A percentile compares a stretch with the other conserved stretches of the same genome.
Conservation (phyloP, 1,140 invertebrate species). For the Armadillidium nasatum region DNA sequence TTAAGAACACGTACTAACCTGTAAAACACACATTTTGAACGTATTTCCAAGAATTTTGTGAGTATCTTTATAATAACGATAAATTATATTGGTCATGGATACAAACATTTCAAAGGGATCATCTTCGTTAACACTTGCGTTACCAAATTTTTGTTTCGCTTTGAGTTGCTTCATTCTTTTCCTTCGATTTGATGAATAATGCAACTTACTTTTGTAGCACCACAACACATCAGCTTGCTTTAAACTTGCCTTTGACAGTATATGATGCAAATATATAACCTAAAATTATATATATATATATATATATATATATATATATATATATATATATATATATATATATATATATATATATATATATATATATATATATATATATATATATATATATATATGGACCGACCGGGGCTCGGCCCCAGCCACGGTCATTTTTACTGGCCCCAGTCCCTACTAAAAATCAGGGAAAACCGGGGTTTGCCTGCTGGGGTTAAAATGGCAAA, state of each 20-base stretch:
- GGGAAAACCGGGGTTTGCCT: too few species aligned
- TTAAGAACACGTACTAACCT: slow-evolving; percentile 56
- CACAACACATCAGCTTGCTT: slow-evolving; percentile 91
- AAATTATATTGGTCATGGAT: slow-evolving; percentile 92
- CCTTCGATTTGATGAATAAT: slow-evolving; percentile 83
- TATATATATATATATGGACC: too few species aligned
- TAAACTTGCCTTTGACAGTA: slow-evolving; percentile 88
- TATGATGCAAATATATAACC: slow-evolving; percentile 95
- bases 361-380: slow-evolving; percentile 3
- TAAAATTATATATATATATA: slow-evolving; percentile 48
- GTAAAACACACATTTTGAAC: slow-evolving; percentile 93
- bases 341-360: slow-evolving; percentile 22
- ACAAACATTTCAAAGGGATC: slow-evolving; percentile 96
- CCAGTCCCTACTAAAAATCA: too few species aligned
- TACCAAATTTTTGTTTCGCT: slow-evolving; percentile 82
- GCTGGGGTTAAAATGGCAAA: too few species aligned
- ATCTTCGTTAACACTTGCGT: slow-evolving; percentile 82
- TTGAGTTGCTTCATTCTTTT: slow-evolving; percentile 84
- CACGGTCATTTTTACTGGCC: too few species aligned
- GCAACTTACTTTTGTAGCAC: slow-evolving; percentile 97
- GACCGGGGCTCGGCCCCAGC: too few species aligned
- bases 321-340: slow-evolving; percentile 1
- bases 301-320: slow-evolving; percentile 38
- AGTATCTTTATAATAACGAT: slow-evolving; percentile 91
- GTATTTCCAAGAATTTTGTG: slow-evolving; percentile 97